Evolutionary conservation across 2,797 vertebrate genomes (phyloP), one percentile per base, ranked within the genome.

Genomic region (Mionectes olivaceus): DNA sequence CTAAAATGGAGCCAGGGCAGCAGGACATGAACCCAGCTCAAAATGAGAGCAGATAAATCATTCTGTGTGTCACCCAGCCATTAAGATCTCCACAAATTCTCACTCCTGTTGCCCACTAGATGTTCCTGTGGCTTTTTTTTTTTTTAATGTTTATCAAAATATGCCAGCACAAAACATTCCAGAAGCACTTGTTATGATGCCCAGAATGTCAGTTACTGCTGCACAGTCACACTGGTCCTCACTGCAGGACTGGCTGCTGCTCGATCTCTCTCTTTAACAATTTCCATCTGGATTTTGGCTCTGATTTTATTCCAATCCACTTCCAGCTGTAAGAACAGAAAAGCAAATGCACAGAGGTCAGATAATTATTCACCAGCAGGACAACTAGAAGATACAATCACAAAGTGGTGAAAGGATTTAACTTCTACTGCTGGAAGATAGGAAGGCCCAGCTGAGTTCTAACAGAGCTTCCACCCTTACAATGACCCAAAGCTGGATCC

Each of bases 291-390:
- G 53, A 99, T 99, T 98, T 99, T 99, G 39, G 98, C 99, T 98
- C 99, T 99, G 97, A 99, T 99, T 98, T 99, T 99, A 83, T 99
- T 98, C 99, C 99, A 99, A 91, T 99, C 98, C 95, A 99, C 98
- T 97, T 99, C 98, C 93, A 99, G 98, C 99, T 99, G 97, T n/a
- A 96, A 94, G 70, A 93, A 53, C 76, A 91, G 76, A 91, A 80
- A 81, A 89, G 78, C 3, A 2, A 93, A 44, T 86, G 91, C 13
- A 5, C 12, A 75, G 50, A 83, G 83, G 68, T 65, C 44, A 74
- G 55, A 53, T 5, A 81, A 22, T 24, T 59, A 52, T 24, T 74
- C 19, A n/a, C n/a, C 25, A 76, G 79, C 41, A 44, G 67, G 44
- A 44, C 15, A 67, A 10, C 44, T 4, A 25, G 41, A 79, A 91